These are phyloP conservation scores for Brachionus sp. DNA, from an alignment of 1,140 invertebrate genomes.

Conservation along the genomic window DNA sequence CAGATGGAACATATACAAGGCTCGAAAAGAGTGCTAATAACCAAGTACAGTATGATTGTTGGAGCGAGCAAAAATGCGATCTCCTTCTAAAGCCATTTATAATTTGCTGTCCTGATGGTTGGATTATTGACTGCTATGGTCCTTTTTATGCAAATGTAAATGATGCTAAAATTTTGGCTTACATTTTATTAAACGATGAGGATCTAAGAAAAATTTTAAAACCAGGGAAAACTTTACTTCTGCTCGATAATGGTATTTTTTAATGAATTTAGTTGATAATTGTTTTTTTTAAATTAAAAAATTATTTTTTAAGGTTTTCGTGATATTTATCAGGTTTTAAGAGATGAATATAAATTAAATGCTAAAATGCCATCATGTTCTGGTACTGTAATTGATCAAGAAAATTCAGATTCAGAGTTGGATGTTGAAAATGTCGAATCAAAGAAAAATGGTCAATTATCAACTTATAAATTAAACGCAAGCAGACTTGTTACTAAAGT, in stretches of 20 bases:
- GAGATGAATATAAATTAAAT: neutral
- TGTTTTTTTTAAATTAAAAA: neutral
- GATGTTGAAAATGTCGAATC: neutral
- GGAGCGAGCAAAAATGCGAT: neutral
- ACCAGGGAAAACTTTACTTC: neutral
- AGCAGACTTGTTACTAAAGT: neutral
- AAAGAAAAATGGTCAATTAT: neutral
- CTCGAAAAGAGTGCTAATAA: neutral
- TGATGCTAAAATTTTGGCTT: neutral
- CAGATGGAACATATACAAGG: neutral
- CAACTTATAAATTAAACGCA: neutral
- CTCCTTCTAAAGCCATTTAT: neutral
- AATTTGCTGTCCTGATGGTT: neutral
- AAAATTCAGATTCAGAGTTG: neutral
- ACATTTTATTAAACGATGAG: neutral
- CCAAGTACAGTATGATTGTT: neutral
- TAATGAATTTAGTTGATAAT: too few relatives aligned
- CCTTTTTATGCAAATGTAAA: neutral
- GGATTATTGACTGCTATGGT: neutral
- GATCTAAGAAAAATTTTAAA: neutral
- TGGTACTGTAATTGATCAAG: too few relatives aligned
- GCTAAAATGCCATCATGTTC: neutral
- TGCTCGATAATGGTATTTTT: neutral
- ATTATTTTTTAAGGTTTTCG: neutral
- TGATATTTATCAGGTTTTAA: neutral